These are phyloP conservation scores for Neolamprologus fasciatus DNA, from an alignment of 2,113 vertebrate species.

Conservation along the genomic window DNA sequence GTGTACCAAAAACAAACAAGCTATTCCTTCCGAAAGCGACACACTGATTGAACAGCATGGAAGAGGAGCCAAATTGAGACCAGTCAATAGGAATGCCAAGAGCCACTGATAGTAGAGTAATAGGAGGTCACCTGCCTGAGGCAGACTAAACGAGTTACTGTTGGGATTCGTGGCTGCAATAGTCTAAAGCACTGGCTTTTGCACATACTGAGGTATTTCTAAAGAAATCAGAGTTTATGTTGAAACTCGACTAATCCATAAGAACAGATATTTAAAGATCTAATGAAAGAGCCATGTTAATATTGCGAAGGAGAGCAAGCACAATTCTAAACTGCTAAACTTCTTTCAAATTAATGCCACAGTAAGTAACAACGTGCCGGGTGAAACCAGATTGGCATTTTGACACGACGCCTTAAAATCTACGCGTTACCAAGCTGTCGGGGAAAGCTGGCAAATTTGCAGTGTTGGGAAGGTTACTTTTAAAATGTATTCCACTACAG, in stretches of 20 bases:
- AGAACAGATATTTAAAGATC: neutral
- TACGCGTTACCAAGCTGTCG: accelerated
- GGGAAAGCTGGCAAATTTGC: neutral
- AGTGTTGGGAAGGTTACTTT: neutral
- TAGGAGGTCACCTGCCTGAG: neutral
- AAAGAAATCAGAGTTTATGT: neutral
- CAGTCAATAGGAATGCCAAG: neutral
- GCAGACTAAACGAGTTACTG: neutral
- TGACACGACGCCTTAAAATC: neutral
- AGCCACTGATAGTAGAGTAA: neutral
- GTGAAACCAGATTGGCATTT: neutral
- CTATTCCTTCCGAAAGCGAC: neutral
- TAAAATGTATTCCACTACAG: neutral
- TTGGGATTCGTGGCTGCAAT: neutral
- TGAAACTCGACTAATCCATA: neutral
- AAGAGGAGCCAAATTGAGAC: neutral
- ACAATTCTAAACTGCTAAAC: neutral
- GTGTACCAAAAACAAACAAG: neutral
- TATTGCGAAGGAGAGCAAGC: neutral
- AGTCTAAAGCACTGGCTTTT: neutral
- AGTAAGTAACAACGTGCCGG: accelerated
- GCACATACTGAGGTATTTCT: neutral
- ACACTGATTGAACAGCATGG: neutral
- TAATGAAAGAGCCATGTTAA: neutral
- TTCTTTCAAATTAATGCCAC: neutral